phyloP scores from a whole-genome alignment of 2,113 vertebrate species.

The Geothlypis trichas region DNA sequence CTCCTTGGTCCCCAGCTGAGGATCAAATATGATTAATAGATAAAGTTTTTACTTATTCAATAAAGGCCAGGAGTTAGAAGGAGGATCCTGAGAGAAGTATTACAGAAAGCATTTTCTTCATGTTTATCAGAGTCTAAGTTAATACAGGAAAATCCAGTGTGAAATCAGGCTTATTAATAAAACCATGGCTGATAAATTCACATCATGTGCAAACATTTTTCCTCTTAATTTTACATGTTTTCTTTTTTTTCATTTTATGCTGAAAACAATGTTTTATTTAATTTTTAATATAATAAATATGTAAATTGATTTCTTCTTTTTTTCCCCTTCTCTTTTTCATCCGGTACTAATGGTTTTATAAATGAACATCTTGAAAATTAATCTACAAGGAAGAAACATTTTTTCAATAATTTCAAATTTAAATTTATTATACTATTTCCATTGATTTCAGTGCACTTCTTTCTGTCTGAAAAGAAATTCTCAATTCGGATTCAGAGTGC shows the following conservation, averaged over 20 bases:
- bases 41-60: background rate
- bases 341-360: background rate
- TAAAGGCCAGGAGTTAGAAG: background rate
- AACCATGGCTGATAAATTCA: background rate
- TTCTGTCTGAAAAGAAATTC: background rate
- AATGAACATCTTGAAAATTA: background rate
- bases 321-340: rapidly evolving
- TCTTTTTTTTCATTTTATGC: background rate
- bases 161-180: background rate
- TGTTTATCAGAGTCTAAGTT: background rate
- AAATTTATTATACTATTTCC: background rate
- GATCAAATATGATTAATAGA: background rate
- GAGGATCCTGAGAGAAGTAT: background rate
- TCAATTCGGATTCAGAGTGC: background rate
- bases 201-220: background rate
- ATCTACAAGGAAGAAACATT: background rate
- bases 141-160: background rate
- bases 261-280: background rate
- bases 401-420: background rate
- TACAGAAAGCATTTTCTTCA: background rate
- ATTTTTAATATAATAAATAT: background rate
- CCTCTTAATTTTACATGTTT: background rate
- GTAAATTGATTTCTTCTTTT: background rate
- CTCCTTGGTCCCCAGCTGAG: background rate
- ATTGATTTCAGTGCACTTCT: background rate